Evolutionary conservation across 2,113 vertebrate genomes (phyloP).

Genomic region (Tetrax tetrax): DNA sequence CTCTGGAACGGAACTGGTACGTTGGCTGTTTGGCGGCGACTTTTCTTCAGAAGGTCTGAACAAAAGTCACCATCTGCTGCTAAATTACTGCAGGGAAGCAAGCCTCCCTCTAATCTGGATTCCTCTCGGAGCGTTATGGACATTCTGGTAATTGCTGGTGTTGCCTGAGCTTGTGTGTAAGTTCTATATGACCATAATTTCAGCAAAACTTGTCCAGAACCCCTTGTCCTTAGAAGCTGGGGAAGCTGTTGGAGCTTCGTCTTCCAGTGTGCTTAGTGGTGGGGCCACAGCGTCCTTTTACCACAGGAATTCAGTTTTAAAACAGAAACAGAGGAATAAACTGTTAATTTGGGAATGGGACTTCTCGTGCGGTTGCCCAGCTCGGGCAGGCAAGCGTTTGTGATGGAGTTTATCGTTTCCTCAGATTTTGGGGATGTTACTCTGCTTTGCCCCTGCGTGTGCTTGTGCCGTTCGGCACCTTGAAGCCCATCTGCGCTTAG

Average conservation of each 20-base stretch:
- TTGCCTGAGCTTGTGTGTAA: not conserved
- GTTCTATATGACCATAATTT: not conserved
- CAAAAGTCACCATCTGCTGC: constrained; percentile 49
- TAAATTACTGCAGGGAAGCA: constrained; percentile 26
- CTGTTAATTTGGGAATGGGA: not conserved
- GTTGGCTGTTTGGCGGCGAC: not conserved
- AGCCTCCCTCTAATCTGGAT: not conserved
- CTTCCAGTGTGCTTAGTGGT: not conserved
- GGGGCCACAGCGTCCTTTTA: not conserved
- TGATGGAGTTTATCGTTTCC: not conserved
- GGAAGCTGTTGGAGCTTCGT: not conserved
- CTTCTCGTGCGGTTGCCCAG: not conserved
- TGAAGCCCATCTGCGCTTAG: not conserved
- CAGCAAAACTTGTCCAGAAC: not conserved
- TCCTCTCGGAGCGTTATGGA: not conserved
- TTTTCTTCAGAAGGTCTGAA: constrained; percentile 47
- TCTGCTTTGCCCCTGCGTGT: not conserved
- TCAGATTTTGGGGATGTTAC: not conserved
- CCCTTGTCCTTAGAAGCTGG: not conserved
- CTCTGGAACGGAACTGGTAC: constrained; percentile 22
- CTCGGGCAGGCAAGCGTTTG: accelerated
- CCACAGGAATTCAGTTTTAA: not conserved
- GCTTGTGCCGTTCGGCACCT: accelerated
- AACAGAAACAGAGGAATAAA: not conserved
- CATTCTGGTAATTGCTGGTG: constrained; percentile 5